phyloP scores from a whole-genome alignment of 2,797 vertebrate genomes.

The Ptychadena robeensis region DNA sequence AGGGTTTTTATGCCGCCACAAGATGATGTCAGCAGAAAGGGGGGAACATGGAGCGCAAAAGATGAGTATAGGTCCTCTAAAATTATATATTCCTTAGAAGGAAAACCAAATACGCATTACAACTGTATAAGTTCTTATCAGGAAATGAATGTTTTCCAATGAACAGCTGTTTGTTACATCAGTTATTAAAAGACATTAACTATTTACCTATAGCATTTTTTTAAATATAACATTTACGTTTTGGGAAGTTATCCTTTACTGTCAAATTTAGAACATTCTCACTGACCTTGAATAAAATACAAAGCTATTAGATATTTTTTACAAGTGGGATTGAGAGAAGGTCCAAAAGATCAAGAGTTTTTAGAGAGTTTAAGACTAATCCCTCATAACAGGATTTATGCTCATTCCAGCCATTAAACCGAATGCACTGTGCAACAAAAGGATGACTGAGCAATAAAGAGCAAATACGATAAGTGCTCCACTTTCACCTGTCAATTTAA shows the following conservation, averaged over 20 bases:
- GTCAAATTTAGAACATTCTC: slow-evolving; percentile 6
- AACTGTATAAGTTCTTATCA: too few species aligned
- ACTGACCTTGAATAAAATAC: slow-evolving; percentile 1
- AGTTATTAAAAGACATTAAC: too few species aligned
- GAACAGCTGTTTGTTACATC: too few species aligned
- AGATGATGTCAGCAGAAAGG: too few species aligned
- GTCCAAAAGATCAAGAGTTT: slow-evolving; percentile 9
- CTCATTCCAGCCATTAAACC: slow-evolving; percentile 9
- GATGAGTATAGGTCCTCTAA: too few species aligned
- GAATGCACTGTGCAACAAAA: slow-evolving; percentile 24
- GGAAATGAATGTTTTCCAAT: too few species aligned
- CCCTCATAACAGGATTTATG: slow-evolving; percentile 23
- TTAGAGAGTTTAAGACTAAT: slow-evolving; percentile 12
- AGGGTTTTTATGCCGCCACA: too few species aligned
- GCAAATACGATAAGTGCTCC: slow-evolving; percentile 28
- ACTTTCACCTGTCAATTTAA: slow-evolving; percentile 31
- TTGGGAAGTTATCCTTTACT: background rate
- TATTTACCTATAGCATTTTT: background rate
- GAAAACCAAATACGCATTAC: too few species aligned
- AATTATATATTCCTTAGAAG: too few species aligned
- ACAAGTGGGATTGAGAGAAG: background rate
- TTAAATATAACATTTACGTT: background rate
- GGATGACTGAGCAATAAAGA: slow-evolving; percentile 22
- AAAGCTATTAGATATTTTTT: slow-evolving; percentile 1
- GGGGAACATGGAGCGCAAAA: too few species aligned